These are phyloP conservation scores for Erythrocercus mccallii DNA, from an alignment of 2,113 vertebrate species.

Conservation along the genomic window DNA sequence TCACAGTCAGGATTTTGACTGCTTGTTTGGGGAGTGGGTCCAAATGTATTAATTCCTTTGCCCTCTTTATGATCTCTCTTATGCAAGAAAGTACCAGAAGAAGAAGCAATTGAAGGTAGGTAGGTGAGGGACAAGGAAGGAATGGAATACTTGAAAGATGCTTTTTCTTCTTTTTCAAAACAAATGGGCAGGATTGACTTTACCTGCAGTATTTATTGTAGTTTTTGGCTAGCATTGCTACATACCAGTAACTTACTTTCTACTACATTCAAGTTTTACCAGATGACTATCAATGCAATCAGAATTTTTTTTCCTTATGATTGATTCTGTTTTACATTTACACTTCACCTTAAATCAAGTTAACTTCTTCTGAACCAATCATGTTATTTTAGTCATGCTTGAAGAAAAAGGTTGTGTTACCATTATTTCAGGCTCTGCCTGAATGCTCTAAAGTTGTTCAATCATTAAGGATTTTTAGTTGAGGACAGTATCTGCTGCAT, in stretches of 20 bases:
- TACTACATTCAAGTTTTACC: neutral
- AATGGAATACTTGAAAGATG: neutral
- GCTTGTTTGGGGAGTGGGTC: neutral
- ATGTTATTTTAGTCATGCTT: neutral
- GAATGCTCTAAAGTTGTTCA: neutral
- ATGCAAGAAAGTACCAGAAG: neutral
- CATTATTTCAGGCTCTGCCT: neutral
- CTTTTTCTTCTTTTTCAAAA: neutral
- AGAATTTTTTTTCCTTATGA: neutral
- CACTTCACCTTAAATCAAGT: neutral
- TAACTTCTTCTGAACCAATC: neutral
- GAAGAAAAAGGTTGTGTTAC: neutral
- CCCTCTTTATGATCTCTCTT: neutral
- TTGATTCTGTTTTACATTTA: neutral
- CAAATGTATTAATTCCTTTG: neutral
- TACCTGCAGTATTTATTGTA: neutral
- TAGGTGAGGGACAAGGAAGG: neutral
- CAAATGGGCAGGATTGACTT: neutral
- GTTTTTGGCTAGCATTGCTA: neutral
- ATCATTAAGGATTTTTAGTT: neutral
- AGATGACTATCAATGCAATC: neutral
- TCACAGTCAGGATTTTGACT: neutral
- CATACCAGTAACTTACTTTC: neutral
- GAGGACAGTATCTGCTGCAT: neutral
- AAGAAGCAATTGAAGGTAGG: neutral